Evolutionary conservation across 2,797 vertebrate genomes (phyloP).

Genomic region (Sciaenops ocellatus): DNA sequence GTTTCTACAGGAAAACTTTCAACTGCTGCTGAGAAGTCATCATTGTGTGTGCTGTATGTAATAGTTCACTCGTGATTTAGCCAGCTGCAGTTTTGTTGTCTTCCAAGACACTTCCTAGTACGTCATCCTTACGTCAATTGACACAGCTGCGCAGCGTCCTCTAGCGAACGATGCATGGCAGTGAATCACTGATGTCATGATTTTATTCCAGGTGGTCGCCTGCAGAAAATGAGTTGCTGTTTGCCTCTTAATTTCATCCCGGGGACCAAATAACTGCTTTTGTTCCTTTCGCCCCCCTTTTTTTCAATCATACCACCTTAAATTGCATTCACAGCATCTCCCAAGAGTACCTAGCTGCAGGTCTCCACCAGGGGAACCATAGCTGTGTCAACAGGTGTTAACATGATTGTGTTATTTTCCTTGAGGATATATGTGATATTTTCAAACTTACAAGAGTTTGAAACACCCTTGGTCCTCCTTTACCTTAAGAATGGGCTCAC

Average conservation of each 20-base stretch:
- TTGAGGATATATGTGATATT: slow-evolving; percentile 7
- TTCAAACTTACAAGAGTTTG: not conserved
- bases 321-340: slow-evolving; percentile 12
- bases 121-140: slow-evolving; percentile 58
- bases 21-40: not conserved
- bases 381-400: not conserved
- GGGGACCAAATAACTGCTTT: not conserved
- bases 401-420: not conserved
- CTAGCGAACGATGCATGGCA: slow-evolving; percentile 42
- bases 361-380: not conserved
- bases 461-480: not conserved
- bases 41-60: not conserved
- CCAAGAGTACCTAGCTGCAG: not conserved
- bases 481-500: not conserved
- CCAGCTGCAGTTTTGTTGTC: slow-evolving; percentile 13
- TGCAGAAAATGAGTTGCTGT: slow-evolving; percentile 36
- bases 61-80: not conserved
- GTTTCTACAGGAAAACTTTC: not conserved
- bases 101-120: slow-evolving; percentile 47
- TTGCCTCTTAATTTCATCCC: slow-evolving; percentile 19
- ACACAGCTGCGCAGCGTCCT: slow-evolving; percentile 34
- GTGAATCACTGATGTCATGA: slow-evolving; percentile 62
- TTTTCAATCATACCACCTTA: not conserved
- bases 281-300: not conserved
- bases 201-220: slow-evolving; percentile 13